phyloP scores from a whole-genome alignment of 2,888 invertebrate species.

The Petrolisthes cinctipes region DNA sequence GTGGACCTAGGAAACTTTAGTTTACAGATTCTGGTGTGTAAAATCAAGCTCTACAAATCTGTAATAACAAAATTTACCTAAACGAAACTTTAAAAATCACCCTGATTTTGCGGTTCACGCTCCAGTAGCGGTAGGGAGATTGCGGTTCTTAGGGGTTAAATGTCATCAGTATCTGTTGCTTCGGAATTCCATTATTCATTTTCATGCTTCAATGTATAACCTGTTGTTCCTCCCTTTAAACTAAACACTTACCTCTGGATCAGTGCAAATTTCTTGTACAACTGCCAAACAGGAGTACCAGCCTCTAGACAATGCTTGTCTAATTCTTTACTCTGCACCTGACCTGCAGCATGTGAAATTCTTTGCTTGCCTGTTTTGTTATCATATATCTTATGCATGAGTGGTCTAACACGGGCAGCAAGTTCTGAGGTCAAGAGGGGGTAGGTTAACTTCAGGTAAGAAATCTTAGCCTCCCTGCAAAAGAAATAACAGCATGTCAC shows the following conservation, averaged over 20 bases:
- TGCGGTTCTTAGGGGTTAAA: too few species aligned
- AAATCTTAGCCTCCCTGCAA: constrained; percentile 45
- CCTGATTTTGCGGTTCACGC: too few species aligned
- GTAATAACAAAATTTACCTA: too few species aligned
- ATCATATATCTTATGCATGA: constrained; percentile 35
- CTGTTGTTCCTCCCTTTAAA: too few species aligned
- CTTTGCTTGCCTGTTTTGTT: background rate
- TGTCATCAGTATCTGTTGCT: too few species aligned
- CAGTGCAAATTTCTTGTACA: constrained; percentile 40
- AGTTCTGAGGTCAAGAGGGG: constrained; percentile 38
- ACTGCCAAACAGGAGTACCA: constrained; percentile 40
- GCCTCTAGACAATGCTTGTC: constrained; percentile 27
- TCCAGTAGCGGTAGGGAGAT: too few species aligned
- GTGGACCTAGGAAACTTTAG: too few species aligned
- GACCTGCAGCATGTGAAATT: background rate
- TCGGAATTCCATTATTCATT: too few species aligned
- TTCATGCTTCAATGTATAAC: too few species aligned
- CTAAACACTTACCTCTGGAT: constrained; percentile 32
- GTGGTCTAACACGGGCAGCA: constrained; percentile 44
- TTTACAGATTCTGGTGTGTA: too few species aligned
- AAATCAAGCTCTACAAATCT: too few species aligned
- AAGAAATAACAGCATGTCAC: background rate
- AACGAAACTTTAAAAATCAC: too few species aligned
- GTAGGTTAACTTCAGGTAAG: constrained; percentile 42
- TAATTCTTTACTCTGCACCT: background rate